Evolutionary conservation across 2,113 vertebrate species (phyloP), one percentile per base, ranked within the genome.

Genomic region (Phylloscopus whistleri): DNA sequence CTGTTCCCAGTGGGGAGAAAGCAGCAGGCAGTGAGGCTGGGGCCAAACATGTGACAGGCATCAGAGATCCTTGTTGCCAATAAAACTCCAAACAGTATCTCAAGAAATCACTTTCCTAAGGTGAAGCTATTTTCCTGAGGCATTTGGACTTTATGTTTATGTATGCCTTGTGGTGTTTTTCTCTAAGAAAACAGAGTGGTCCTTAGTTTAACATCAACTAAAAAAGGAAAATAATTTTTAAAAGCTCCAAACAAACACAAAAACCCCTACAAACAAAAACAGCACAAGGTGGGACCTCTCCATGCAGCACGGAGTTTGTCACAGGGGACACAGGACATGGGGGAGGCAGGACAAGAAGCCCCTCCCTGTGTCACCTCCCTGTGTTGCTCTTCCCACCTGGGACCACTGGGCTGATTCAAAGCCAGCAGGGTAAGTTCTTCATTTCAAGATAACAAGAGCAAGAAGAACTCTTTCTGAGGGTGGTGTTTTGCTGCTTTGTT

Each of bases 111-210:
- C 60, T 58, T 87, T 87, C 67, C 94, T 44, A 27, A 69, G 33
- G 63, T 49, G 82, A 68, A 91, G 77, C 85, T 92, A 62, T 92
- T 96, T 89, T 70, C 68, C 90, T 95, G 95, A 93, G 95, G 92
- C 80, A 4, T 85, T 75, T 81, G 69, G 70, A 27, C 21, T 87
- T 93, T 3, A 6, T 39, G 51, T 76, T 11, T 26, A 43, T 28
- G 18, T 11, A 68, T 88, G 88, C 83, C 70, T 83, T 84, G 26
- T 39, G 68, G 77, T 62, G 89, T 46, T 80, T 80, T 48, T 66
- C 37, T 64, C 46, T 3, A 8, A 74, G 68, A 59, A 56, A 68
- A 19, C 62, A 35, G 39, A 67, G 4, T 3, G 17, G 4, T 48
- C 30, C n/a, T 68, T 62, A 55, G 24, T 69, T 76, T 23, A 39